Percentiles rank a stretch among this genome's conserved stretches.
These are phyloP conservation scores for Gibbula magus DNA, from an alignment of 2,888 invertebrate species.

Conservation along the genomic window DNA sequence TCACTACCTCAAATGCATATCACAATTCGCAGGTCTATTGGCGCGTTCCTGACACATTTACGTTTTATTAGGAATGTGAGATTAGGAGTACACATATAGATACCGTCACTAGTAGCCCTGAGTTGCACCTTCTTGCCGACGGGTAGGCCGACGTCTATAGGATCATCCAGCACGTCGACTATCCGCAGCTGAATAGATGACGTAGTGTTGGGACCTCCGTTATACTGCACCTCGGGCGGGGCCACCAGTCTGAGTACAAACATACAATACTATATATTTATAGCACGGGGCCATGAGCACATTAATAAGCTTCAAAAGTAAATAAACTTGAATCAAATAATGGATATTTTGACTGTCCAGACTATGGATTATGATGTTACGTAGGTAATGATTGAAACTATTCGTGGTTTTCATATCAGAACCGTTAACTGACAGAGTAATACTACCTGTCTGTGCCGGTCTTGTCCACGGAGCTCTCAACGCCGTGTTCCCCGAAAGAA, in stretches of 20 bases:
- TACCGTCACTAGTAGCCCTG: constrained; percentile 6
- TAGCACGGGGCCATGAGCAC: not conserved
- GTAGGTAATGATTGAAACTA: not conserved
- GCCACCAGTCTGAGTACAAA: not conserved
- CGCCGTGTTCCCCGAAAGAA: not conserved
- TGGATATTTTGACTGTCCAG: not conserved
- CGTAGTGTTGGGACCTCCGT: not conserved
- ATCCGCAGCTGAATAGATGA: not conserved
- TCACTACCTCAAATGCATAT: no score
- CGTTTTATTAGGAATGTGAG: not conserved
- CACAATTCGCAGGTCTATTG: no score
- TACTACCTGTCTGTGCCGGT: not conserved
- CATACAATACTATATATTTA: not conserved
- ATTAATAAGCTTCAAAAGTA: not conserved
- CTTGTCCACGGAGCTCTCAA: not conserved
- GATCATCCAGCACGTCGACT: not conserved
- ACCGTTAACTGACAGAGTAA: not conserved
- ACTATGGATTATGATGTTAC: not conserved
- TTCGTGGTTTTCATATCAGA: not conserved
- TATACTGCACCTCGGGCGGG: not conserved
- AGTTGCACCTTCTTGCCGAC: not conserved
- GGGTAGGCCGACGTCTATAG: not conserved
- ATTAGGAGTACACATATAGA: no score
- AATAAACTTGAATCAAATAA: not conserved
- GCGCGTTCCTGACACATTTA: not conserved